Percentiles rank a stretch among this genome's conserved stretches.
phyloP scores from a whole-genome alignment of 2,797 vertebrate genomes.

The Hapalemur alaotrensis region DNA sequence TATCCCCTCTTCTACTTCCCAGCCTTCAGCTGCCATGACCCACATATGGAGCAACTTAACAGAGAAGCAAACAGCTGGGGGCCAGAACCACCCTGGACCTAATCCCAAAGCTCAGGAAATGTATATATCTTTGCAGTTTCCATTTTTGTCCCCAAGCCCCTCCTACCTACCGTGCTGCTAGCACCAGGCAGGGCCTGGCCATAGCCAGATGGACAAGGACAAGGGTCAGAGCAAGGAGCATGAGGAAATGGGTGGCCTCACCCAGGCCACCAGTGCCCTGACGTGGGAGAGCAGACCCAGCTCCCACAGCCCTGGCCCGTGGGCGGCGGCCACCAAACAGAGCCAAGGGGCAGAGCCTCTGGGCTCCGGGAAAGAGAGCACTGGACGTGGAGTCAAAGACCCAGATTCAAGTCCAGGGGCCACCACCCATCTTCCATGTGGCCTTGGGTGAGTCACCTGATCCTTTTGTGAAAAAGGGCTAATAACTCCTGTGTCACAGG shows the following conservation, averaged over 20 bases:
- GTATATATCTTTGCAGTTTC: not conserved
- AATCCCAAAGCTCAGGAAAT: not conserved
- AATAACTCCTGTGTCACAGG: not conserved
- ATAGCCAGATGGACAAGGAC: not conserved
- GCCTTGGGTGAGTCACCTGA: not conserved
- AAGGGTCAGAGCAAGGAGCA: not conserved
- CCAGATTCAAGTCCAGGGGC: not conserved
- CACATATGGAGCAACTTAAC: not conserved
- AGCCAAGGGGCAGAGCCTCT: accelerated
- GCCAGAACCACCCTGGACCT: not conserved
- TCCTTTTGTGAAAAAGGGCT: not conserved
- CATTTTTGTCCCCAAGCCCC: not conserved
- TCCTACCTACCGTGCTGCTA: not conserved
- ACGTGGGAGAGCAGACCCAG: not conserved
- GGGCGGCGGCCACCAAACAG: not conserved
- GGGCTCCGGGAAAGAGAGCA: accelerated
- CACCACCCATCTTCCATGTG: not conserved
- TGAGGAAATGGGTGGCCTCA: not conserved
- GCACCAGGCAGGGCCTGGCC: not conserved
- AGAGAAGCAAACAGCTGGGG: not conserved
- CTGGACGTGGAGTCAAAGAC: not conserved
- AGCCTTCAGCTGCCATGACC: not conserved
- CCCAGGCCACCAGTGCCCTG: too few relatives aligned
- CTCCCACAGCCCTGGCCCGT: accelerated
- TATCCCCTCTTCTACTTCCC: not conserved